Conservation (phyloP, 1,140 invertebrate species). For the Chionoecetes opilio region DNA sequence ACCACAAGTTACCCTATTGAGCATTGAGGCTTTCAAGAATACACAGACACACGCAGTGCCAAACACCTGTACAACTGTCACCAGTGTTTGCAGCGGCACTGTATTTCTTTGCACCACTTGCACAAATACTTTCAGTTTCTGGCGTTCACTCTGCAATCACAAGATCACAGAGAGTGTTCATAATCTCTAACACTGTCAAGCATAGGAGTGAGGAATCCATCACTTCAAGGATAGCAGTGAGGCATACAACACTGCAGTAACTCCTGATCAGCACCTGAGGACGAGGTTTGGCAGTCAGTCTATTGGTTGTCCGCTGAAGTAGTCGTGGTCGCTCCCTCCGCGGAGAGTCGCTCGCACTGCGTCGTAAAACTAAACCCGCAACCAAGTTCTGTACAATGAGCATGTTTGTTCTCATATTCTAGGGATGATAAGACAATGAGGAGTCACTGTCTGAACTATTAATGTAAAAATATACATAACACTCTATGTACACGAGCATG, state of each 20-base stretch:
- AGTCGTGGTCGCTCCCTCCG: not conserved
- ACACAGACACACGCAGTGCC: not conserved
- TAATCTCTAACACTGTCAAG: not conserved
- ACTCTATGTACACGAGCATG: no score
- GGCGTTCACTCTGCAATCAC: not conserved
- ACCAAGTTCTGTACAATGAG: no score
- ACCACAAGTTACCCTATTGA: slow-evolving; percentile 35
- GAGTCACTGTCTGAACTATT: no score
- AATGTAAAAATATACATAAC: no score
- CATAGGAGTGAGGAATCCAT: no score
- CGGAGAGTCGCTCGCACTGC: not conserved
- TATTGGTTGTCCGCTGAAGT: not conserved
- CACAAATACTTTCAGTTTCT: not conserved
- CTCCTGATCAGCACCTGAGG: slow-evolving; percentile 70
- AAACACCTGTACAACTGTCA: not conserved
- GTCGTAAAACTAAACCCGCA: not conserved
- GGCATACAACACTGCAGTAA: not conserved
- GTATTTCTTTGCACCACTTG: no score
- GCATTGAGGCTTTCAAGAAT: slow-evolving; percentile 40
- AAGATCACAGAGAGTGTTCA: not conserved
- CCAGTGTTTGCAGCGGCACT: not conserved
- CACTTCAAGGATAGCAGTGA: not conserved
- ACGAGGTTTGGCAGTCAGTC: slow-evolving; percentile 56
- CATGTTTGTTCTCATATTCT: no score
- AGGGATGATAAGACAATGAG: no score